A percentile compares a stretch with the other conserved stretches of the same genome.
Conservation (phyloP, 2,113 vertebrate species). For the Stomatorhinus ivindoensis region DNA sequence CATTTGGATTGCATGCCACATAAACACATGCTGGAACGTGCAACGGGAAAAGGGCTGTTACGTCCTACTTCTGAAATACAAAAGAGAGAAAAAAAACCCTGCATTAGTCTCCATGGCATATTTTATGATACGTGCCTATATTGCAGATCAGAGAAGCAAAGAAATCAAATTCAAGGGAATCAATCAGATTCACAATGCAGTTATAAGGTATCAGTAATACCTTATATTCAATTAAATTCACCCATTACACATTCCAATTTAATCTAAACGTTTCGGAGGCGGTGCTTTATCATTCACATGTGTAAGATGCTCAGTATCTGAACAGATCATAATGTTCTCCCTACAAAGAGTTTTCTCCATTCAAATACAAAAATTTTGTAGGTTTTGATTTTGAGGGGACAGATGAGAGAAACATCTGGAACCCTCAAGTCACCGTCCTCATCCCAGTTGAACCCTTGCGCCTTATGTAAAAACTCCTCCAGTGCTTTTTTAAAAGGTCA, state of each 20-base stretch:
- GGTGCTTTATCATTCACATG: not conserved
- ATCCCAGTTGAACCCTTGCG: not conserved
- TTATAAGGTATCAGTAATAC: not conserved
- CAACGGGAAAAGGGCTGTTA: not conserved
- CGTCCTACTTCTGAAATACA: not conserved
- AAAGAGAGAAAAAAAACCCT: not conserved
- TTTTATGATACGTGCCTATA: not conserved
- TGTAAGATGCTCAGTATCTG: not conserved
- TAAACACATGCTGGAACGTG: not conserved
- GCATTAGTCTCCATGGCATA: not conserved
- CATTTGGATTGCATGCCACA: not conserved
- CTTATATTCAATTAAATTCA: not conserved
- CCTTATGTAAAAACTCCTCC: constrained; percentile 6
- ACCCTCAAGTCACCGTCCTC: not conserved
- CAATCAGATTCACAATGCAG: not conserved
- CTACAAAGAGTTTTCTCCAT: not conserved
- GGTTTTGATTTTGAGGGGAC: not conserved
- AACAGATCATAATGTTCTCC: not conserved
- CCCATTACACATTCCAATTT: not conserved
- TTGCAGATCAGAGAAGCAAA: not conserved
- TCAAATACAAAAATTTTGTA: not conserved
- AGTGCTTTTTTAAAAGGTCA: not conserved
- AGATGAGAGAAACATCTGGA: not conserved
- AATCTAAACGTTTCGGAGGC: not conserved
- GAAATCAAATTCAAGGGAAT: not conserved